A percentile compares a stretch with the other conserved stretches of the same genome.
Evolutionary conservation across 92 coral and sea anemone species (phyloP).

Genomic region (Zoanthus gigantus): DNA sequence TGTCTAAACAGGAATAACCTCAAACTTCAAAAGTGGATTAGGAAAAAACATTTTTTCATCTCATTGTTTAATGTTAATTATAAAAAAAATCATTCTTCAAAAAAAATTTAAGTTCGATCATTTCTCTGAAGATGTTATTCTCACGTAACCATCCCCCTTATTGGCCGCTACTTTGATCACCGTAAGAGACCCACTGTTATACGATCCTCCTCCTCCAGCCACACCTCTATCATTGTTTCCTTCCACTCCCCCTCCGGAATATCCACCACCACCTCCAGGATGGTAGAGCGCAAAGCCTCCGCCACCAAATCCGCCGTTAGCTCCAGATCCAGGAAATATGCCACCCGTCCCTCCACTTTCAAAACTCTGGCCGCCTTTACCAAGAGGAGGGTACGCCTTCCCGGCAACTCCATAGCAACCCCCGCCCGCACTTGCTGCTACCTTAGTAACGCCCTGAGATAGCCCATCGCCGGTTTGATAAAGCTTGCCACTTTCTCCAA

Average conservation of each 20-base stretch:
- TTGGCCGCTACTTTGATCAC: not conserved
- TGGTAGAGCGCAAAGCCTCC: constrained; percentile 53
- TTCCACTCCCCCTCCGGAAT: constrained; percentile 64
- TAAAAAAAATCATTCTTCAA: not conserved
- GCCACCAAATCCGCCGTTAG: constrained; percentile 67
- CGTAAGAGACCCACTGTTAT: constrained; percentile 19
- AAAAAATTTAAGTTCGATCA: not conserved
- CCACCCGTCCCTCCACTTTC: constrained; percentile 62
- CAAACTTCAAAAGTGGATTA: too few relatives aligned
- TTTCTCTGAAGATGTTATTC: not conserved
- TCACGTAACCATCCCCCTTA: constrained; percentile 26
- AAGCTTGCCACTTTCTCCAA: constrained; percentile 44
- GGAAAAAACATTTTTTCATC: too few relatives aligned
- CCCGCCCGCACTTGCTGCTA: constrained; percentile 52
- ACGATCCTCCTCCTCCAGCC: constrained; percentile 67
- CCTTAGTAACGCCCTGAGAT: not conserved
- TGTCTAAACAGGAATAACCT: too few relatives aligned
- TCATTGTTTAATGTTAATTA: too few relatives aligned
- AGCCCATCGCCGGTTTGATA: constrained; percentile 28
- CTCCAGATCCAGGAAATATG: not conserved
- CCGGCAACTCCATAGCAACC: constrained; percentile 57
- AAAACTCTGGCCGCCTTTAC: constrained; percentile 28
- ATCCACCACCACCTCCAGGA: constrained; percentile 67
- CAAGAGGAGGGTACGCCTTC: not conserved
- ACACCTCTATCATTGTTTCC: constrained; percentile 33